Base-by-base conservation (phyloP, 2,797 vertebrate species). In the Hydrolagus colliei region DNA sequence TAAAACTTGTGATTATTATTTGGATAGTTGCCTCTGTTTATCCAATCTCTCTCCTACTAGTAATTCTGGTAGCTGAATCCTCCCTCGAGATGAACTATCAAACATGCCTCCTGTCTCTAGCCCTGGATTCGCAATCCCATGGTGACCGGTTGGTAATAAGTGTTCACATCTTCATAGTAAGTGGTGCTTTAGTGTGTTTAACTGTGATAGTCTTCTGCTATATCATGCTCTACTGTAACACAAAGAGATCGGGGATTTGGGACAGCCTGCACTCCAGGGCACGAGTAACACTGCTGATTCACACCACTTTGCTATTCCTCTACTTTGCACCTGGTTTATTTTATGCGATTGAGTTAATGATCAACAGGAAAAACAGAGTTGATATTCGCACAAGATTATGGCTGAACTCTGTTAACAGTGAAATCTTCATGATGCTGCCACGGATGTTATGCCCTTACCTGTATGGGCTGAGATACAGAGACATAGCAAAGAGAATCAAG, bases 231-330 rank as follows among this genome's bases (percentile, higher is more conserved):
- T 96, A 95, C 88, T 89, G 91, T 89, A 90, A 95, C 16, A 95
- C 95, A 16, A 94, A 89, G 89, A 93, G 89, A 14, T 94, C 95
- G 2, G 94, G 94, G 18, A 94, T 95, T 89, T 95, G 95, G 92
- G 89, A 89, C 32, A 94, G 86, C 35, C 92, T 93, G 74, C 95
- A 93, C 88, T 96, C 95, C 32, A 90, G 93, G 86, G 95, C 95
- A 12, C 91, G 92, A 20, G 90, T 94, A 79, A 96, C 94, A 0
- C 88, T 96, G 85, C 89, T 95, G 84, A 92, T 92, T 2, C 95
- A 96, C 16, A 90, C 91, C 0, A 14, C 94, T 5, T 88, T 96
- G 86, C 93, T 96, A 1, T 86, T 94, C 20, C 90, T 95, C 65
- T 96, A 95, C 86, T 93, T 96, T 9, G 11, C 87, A 18, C 93